Conservation (phyloP, 2,113 vertebrate species). For the Herpailurus yagouaroundi region DNA sequence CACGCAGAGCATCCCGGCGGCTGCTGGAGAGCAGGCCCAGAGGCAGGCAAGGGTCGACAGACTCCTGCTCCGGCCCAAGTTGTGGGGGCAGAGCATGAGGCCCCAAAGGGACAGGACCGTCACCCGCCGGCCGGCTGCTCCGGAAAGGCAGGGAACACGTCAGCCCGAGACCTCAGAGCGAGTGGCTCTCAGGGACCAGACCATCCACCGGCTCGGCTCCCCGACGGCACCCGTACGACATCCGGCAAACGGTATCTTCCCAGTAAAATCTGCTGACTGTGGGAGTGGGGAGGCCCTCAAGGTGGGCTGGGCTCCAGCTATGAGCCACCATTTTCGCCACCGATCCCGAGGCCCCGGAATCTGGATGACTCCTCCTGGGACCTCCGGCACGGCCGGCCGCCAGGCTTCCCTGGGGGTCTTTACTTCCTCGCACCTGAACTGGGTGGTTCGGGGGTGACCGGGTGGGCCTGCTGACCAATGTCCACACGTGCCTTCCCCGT, state of each 20-base stretch:
- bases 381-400: background rate
- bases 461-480: background rate
- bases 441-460: background rate
- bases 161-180: background rate
- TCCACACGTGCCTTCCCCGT: background rate
- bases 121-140: accelerated
- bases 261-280: background rate
- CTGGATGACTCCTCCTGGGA: too few species aligned
- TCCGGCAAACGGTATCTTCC: background rate
- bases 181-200: background rate
- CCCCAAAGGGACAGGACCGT: background rate
- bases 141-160: background rate
- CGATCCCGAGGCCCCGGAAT: background rate
- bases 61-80: background rate
- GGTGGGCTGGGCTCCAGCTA: background rate
- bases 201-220: accelerated
- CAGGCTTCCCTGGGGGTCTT: too few species aligned
- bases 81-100: background rate
- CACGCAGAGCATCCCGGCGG: background rate
- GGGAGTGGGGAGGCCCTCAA: background rate
- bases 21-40: too few species aligned
- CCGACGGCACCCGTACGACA: accelerated
- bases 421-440: background rate
- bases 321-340: background rate
- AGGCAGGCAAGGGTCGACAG: accelerated